phyloP scores from a whole-genome alignment of 2,888 invertebrate species.

The Ectemnius lituratus region DNA sequence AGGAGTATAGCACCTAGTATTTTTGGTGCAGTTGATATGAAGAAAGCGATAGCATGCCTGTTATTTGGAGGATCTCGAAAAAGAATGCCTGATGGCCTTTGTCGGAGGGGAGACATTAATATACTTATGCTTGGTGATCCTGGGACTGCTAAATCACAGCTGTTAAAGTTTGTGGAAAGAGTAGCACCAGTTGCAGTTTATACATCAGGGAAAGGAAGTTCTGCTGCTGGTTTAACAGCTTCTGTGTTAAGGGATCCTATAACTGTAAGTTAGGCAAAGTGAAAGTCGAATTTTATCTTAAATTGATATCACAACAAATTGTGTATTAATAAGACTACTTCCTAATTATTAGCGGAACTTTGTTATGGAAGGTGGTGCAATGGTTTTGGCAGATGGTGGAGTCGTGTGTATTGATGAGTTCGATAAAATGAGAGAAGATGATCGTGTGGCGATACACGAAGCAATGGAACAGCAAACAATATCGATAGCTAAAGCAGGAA shows the following conservation, averaged over 20 bases:
- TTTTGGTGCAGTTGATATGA: slow-evolving; percentile 95
- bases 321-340: neutral
- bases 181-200: slow-evolving; percentile 97
- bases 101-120: slow-evolving; percentile 97
- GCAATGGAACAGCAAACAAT: slow-evolving; percentile 99
- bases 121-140: slow-evolving; percentile 97
- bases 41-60: slow-evolving; percentile 96
- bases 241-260: slow-evolving; percentile 96
- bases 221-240: slow-evolving; percentile 98
- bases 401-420: slow-evolving; percentile 99
- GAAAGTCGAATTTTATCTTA: slow-evolving; percentile 26
- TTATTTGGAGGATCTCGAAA: slow-evolving; percentile 96
- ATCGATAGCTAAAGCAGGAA: slow-evolving; percentile 99
- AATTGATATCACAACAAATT: slow-evolving; percentile 46
- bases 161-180: slow-evolving; percentile 97
- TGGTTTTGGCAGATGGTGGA: slow-evolving; percentile 99
- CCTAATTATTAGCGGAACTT: slow-evolving; percentile 87
- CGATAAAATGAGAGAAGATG: slow-evolving; percentile 99
- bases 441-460: slow-evolving; percentile 99
- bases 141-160: slow-evolving; percentile 99
- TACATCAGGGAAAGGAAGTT: slow-evolving; percentile 99
- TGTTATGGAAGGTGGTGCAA: slow-evolving; percentile 99
- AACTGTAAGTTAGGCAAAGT: slow-evolving; percentile 82
- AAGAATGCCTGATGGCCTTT: slow-evolving; percentile 95
- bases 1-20: slow-evolving; percentile 98